These are phyloP conservation scores for Pseudomyrmex cubaensis DNA, from an alignment of 1,140 invertebrate genomes.

Conservation along the genomic window DNA sequence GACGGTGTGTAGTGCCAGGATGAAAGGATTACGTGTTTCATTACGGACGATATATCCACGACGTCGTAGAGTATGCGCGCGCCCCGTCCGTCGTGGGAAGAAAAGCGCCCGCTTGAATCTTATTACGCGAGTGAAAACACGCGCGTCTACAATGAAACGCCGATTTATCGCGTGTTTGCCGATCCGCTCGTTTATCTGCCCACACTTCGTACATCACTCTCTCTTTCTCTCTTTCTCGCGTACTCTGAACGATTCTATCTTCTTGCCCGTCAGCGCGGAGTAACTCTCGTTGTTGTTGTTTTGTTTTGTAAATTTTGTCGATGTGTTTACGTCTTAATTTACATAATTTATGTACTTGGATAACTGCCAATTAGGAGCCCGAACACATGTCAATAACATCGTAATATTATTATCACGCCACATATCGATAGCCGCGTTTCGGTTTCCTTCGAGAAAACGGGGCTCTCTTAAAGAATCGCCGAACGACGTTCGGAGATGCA, in stretches of 20 bases:
- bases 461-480: not conserved
- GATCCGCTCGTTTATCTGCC: not conserved
- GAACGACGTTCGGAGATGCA: not conserved
- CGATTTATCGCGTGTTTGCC: not conserved
- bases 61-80: not conserved
- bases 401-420: conserved; percentile 16
- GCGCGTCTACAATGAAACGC: conserved; percentile 10
- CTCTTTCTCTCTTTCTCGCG: not conserved
- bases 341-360: conserved; percentile 17
- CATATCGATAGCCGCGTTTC: not conserved
- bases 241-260: not conserved
- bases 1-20: conserved; percentile 7
- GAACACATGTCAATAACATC: conserved; percentile 17
- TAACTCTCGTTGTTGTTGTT: too few species aligned
- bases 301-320: too few species aligned
- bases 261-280: not conserved
- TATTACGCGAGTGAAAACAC: conserved; percentile 34
- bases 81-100: conserved; percentile 42
- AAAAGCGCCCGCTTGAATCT: conserved; percentile 28
- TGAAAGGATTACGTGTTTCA: conserved; percentile 61
- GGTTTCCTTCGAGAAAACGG: not conserved
- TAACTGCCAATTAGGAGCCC: conserved; percentile 9
- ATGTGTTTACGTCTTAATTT: conserved; percentile 1
- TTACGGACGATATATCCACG: conserved; percentile 18
- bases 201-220: not conserved